Percentiles rank a stretch among this genome's conserved stretches.
Evolutionary conservation across 2,888 invertebrate species (phyloP).

Genomic region (Sesamia inferens): DNA sequence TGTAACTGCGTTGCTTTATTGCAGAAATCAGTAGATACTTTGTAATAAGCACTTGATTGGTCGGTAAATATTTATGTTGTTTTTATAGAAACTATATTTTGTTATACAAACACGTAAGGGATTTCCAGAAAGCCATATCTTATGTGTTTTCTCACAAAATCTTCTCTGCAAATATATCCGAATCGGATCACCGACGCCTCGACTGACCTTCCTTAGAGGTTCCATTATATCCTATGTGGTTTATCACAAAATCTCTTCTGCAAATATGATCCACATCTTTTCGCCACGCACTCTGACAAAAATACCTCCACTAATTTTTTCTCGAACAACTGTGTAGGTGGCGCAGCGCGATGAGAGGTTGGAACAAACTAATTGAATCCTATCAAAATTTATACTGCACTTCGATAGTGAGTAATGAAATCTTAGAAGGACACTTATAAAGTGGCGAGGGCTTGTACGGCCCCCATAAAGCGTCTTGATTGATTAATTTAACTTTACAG

Average conservation of each 20-base stretch:
- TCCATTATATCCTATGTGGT: not conserved
- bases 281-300: not conserved
- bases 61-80: not conserved
- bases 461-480: conserved; percentile 58
- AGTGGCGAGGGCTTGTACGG: conserved; percentile 53
- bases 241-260: conserved; percentile 3
- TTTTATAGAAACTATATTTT: not conserved
- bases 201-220: not conserved
- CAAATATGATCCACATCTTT: not conserved
- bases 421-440: conserved; percentile 59
- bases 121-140: not conserved
- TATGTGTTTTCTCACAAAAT: conserved; percentile 2
- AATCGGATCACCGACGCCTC: not conserved
- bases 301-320: not conserved
- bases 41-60: not conserved
- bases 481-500: conserved; percentile 67
- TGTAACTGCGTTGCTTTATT: not conserved
- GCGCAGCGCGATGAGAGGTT: not conserved
- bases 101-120: not conserved
- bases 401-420: conserved; percentile 63
- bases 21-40: not conserved
- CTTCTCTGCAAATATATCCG: not conserved
- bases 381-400: conserved; percentile 58
- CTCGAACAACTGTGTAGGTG: conserved; percentile 8
- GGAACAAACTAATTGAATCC: conserved; percentile 50